Conservation (phyloP, 2,888 invertebrate species). For the Eugnorisma glareosa region DNA sequence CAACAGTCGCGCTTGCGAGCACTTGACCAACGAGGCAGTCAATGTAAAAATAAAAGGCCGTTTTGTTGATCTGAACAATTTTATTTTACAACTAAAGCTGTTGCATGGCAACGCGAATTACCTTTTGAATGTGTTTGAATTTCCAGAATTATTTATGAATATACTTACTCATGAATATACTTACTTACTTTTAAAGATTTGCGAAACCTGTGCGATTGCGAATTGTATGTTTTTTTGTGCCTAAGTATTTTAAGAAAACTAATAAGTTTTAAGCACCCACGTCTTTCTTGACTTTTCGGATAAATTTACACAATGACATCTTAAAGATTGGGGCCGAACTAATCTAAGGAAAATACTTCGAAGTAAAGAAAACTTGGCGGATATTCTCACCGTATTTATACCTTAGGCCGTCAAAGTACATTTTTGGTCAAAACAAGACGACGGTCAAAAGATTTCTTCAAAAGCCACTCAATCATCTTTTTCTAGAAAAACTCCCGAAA, state of each 20-base stretch:
- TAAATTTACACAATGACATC: not conserved
- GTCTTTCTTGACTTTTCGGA: not conserved
- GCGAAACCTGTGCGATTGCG: not conserved
- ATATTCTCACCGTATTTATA: not conserved
- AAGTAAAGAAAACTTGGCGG: not conserved
- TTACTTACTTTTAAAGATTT: not conserved
- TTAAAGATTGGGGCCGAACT: not conserved
- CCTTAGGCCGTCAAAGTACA: not conserved
- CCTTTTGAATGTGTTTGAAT: not conserved
- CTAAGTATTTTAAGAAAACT: not conserved
- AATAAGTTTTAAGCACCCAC: too few relatives aligned
- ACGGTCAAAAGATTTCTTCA: not conserved
- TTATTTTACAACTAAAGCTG: not conserved
- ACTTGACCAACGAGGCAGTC: too few relatives aligned
- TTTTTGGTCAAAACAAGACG: not conserved
- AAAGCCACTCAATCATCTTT: not conserved
- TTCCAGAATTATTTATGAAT: not conserved
- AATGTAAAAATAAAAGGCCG: not conserved
- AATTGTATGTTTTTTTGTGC: not conserved
- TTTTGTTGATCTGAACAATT: not conserved
- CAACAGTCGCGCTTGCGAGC: too few relatives aligned
- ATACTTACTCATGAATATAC: too few relatives aligned
- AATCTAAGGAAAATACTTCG: not conserved
- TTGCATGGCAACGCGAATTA: conserved; percentile 2
- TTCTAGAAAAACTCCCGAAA: not conserved